phyloP scores from a whole-genome alignment of 2,888 invertebrate genomes.

The Noctua janthina region DNA sequence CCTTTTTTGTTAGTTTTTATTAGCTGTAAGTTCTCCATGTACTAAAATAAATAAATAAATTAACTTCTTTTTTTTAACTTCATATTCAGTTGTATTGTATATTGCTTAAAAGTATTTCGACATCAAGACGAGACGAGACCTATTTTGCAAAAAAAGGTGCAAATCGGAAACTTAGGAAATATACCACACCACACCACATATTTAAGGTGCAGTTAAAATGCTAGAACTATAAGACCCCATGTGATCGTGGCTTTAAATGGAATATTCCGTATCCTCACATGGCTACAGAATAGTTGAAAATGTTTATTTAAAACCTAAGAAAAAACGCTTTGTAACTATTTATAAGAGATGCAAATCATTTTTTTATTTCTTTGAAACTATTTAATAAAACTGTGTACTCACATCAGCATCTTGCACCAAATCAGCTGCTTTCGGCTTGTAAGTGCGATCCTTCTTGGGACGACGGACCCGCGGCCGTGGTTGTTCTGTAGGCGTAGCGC shows the following conservation, averaged over 20 bases:
- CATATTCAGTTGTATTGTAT: neutral
- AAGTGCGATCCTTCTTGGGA: conserved; percentile 84
- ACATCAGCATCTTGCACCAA: conserved; percentile 88
- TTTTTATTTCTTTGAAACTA: neutral
- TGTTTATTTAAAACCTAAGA: neutral
- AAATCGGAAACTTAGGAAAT: too few relatives aligned
- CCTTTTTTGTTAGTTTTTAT: too few relatives aligned
- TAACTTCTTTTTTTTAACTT: neutral
- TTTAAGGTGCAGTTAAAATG: neutral
- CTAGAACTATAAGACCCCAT: neutral
- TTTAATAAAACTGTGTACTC: conserved; percentile 64
- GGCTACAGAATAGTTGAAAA: too few relatives aligned
- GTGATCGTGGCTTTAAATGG: neutral
- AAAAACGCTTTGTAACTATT: too few relatives aligned
- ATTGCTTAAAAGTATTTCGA: neutral
- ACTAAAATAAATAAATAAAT: too few relatives aligned
- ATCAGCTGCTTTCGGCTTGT: conserved; percentile 83
- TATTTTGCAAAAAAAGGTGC: too few relatives aligned
- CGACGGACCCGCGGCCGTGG: conserved; percentile 72
- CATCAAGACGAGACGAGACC: too few relatives aligned
- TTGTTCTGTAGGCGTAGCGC: conserved; percentile 67
- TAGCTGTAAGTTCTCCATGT: too few relatives aligned
- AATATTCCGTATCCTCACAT: neutral
- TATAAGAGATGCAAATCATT: neutral
- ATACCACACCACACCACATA: too few relatives aligned